These are phyloP conservation scores for Arothron firmamentum DNA, from an alignment of 2,113 vertebrate genomes.

Conservation along the genomic window DNA sequence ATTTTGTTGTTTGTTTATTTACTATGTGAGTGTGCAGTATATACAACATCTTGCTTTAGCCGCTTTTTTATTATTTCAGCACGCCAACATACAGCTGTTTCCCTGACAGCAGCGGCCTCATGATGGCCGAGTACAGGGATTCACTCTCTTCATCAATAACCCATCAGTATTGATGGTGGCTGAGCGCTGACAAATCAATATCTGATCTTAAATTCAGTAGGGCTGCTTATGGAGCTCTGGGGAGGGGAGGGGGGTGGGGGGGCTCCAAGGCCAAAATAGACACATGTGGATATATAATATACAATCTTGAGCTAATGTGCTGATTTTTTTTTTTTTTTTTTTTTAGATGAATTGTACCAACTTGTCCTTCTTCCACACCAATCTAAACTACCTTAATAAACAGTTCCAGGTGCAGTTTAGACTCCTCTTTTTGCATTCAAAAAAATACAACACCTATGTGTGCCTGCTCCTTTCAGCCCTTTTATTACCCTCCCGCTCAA, in stretches of 20 bases:
- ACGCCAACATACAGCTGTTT: conserved; percentile 33
- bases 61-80: conserved; percentile 50
- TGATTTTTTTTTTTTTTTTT: background rate
- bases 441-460: conserved; percentile 53
- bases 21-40: conserved; percentile 31
- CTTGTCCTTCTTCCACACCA: background rate
- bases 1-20: conserved; percentile 46
- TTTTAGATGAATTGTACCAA: conserved; percentile 1
- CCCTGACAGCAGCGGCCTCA: conserved; percentile 32
- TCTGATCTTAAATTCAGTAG: conserved; percentile 62
- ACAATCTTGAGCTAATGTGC: background rate
- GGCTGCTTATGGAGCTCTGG: conserved; percentile 29
- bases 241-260: conserved; percentile 33
- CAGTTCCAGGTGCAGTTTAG: too few relatives aligned
- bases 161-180: conserved; percentile 65
- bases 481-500: conserved; percentile 42
- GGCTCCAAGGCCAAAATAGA: conserved; percentile 32
- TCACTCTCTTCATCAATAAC: conserved; percentile 69
- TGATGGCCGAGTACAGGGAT: conserved; percentile 46
- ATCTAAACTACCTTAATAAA: background rate
- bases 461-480: conserved; percentile 21
- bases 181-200: conserved; percentile 54
- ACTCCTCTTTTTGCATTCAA: background rate
- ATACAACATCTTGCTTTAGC: conserved; percentile 46
- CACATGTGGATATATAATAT: background rate